Conservation (phyloP, 2,888 invertebrate species). For the Callinectes sapidus region DNA sequence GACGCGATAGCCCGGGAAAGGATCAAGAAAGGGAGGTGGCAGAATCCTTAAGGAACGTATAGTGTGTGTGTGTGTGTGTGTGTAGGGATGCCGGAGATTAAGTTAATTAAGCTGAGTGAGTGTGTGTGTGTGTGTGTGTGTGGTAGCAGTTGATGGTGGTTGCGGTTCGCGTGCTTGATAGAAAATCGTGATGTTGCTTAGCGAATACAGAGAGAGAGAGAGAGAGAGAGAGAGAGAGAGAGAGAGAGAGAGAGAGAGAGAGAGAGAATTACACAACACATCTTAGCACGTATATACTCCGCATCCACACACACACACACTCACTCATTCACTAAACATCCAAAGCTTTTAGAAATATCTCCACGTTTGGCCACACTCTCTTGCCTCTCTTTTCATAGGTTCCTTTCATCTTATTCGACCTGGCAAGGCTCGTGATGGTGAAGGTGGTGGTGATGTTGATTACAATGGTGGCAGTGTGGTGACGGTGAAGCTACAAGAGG, state of each 20-base stretch:
- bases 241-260: not conserved
- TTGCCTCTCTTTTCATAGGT: not conserved
- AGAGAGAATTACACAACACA: not conserved
- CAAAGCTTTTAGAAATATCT: not conserved
- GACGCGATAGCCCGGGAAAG: conserved; percentile 6
- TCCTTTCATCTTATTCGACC: not conserved
- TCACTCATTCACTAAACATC: not conserved
- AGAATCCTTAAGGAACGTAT: not conserved
- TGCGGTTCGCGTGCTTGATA: not conserved
- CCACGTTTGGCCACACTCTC: not conserved
- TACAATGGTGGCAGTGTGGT: not conserved
- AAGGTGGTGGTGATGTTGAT: not conserved
- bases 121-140: conserved; percentile 2
- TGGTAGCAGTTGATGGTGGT: not conserved
- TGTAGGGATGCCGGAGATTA: conserved; percentile 9
- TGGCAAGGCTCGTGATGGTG: not conserved
- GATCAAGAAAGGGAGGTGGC: not conserved
- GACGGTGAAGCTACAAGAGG: not conserved
- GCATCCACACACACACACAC: not conserved
- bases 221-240: not conserved
- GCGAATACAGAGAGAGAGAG: not conserved
- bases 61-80: conserved; percentile 17
- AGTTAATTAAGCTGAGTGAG: conserved; percentile 17
- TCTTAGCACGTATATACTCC: not conserved
- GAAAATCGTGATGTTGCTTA: not conserved